Evolutionary conservation across 2,113 vertebrate genomes (phyloP).

Genomic region (Microcebus ravelobensis): DNA sequence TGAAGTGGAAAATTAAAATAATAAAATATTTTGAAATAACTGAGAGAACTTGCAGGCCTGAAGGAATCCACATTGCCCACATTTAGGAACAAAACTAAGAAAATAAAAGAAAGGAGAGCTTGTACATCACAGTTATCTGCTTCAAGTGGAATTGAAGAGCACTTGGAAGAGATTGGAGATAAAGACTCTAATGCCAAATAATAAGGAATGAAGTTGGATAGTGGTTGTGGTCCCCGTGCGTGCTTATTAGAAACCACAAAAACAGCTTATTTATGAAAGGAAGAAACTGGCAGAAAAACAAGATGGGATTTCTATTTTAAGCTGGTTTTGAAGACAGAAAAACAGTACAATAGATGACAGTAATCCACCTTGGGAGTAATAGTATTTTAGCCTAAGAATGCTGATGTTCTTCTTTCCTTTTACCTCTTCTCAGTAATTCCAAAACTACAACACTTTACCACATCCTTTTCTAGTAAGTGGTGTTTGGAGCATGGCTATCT

Average conservation of each 20-base stretch:
- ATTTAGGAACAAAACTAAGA: background rate
- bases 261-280: background rate
- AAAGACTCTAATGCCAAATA: background rate
- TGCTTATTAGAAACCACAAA: conserved; percentile 4
- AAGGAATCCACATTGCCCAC: background rate
- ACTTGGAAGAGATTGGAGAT: background rate
- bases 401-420: background rate
- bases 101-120: background rate
- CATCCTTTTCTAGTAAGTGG: conserved; percentile 34
- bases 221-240: background rate
- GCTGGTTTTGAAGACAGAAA: conserved; percentile 19
- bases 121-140: background rate
- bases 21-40: conserved; percentile 31
- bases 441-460: background rate
- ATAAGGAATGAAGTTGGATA: background rate
- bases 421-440: background rate
- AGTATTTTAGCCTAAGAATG: conserved; percentile 5
- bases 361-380: background rate
- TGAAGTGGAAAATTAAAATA: conserved; percentile 7
- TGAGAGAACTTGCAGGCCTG: background rate
- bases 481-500: background rate
- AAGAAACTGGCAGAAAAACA: conserved; percentile 5
- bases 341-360: conserved; percentile 37
- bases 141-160: background rate
- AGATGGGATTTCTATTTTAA: conserved; percentile 32